Conservation (phyloP, 2,888 invertebrate species). For the Molanna angustata region DNA sequence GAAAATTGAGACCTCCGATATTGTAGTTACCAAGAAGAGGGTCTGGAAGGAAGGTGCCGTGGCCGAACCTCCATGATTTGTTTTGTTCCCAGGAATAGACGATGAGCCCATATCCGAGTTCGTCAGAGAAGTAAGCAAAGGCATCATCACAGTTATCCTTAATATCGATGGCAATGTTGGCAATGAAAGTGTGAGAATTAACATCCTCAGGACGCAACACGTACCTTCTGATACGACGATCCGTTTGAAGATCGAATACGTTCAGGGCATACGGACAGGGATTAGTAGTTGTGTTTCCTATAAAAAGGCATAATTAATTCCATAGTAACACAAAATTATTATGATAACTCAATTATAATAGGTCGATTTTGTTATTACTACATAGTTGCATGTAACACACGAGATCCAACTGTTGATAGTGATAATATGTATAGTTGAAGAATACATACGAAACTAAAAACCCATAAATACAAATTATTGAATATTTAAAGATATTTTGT, state of each 20-base stretch:
- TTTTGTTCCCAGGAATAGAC: conserved; percentile 75
- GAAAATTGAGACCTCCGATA: conserved; percentile 77
- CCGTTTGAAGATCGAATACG: conserved; percentile 72
- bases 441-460: too few relatives aligned
- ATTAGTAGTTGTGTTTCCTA: conserved; percentile 65
- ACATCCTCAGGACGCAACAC: conserved; percentile 70
- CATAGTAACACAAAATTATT: too few relatives aligned
- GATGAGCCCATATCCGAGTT: conserved; percentile 77
- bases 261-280: conserved; percentile 78
- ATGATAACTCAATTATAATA: too few relatives aligned
- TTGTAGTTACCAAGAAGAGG: conserved; percentile 76
- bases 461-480: too few relatives aligned
- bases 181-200: conserved; percentile 75
- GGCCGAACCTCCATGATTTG: conserved; percentile 75
- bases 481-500: too few relatives aligned
- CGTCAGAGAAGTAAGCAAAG: conserved; percentile 78
- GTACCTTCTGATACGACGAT: conserved; percentile 66
- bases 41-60: conserved; percentile 79
- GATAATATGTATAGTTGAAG: too few relatives aligned
- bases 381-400: too few relatives aligned
- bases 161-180: conserved; percentile 81
- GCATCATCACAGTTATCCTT: conserved; percentile 73
- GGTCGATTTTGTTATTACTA: too few relatives aligned
- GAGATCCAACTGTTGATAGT: too few relatives aligned
- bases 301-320: too few relatives aligned